phyloP scores from a whole-genome alignment of 53 echinoderm and acorn worm species.

The Paracentrotus lividus region DNA sequence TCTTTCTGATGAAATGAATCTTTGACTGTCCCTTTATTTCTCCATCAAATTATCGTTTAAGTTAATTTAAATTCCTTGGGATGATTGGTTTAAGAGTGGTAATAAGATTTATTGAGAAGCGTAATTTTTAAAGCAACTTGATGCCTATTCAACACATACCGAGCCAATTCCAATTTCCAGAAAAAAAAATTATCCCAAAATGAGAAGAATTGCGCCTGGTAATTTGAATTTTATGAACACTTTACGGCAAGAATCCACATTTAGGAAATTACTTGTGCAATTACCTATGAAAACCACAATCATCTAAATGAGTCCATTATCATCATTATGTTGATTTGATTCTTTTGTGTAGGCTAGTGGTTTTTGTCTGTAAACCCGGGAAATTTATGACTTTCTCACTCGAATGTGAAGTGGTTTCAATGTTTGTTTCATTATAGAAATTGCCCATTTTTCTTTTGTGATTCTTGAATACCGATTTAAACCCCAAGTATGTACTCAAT shows the following conservation, averaged over 20 bases:
- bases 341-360: neutral
- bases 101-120: neutral
- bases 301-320: constrained; percentile 9
- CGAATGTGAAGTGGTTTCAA: constrained; percentile 11
- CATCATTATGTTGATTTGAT: constrained; percentile 11
- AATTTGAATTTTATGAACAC: neutral
- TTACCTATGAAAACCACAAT: constrained; percentile 18
- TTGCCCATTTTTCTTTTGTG: neutral
- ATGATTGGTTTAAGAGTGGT: neutral
- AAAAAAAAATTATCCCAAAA: neutral
- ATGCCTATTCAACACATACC: neutral
- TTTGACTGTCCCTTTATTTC: neutral
- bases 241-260: neutral
- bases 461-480: neutral
- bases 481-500: neutral
- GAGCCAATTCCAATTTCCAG: neutral
- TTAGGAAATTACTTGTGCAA: neutral
- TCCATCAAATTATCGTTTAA: neutral
- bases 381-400: neutral
- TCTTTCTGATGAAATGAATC: neutral
- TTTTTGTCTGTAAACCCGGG: neutral
- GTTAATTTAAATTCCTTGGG: neutral
- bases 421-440: neutral
- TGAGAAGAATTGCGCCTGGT: neutral
- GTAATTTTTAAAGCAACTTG: constrained; percentile 21